Evolutionary conservation across 2,797 vertebrate species (phyloP), one percentile per base, ranked within the genome.

Genomic region (Microctenopoma stevenorrisi): DNA sequence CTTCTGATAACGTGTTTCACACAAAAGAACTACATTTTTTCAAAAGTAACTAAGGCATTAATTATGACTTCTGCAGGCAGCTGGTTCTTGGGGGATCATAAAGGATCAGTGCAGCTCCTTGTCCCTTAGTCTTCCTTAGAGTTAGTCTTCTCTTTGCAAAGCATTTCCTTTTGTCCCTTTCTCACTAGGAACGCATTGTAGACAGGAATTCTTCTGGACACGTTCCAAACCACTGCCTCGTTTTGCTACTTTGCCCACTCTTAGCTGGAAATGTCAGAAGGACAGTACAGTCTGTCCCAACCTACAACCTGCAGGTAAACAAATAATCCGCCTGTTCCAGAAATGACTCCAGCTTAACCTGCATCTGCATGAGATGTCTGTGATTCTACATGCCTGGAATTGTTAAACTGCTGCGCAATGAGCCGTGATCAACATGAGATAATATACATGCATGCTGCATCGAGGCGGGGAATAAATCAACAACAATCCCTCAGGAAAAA

Each of bases 191-290:
- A 78, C 85, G 82, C 87, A 85, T 84, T 82, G 76, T 42, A 71
- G 77, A 78, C 80, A 89, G 89, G 90, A 93, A 90, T 86, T 87
- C 86, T 84, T 61, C 75, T 91, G 88, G 86, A 90, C 55, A 22
- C 1, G 3, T 38, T 86, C 89, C 86, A 90, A 82, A 81, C 72
- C 72, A 25, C 25, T 0, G 11, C 80, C 68, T 78, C 68, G 42
- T 70, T 78, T 79, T 76, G 33, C 60, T 3, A 63, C 53, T 56
- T 78, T 58, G 7, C 76, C 77, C 46, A 35, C 71, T 77, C 68
- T 67, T 57, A 18, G 79, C 74, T 26, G 40, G 43, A 68, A 72
- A 65, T 78, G 69, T 78, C 65, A 62, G 64, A 81, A 85, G 58
- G 52, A 82, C 42, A 57, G 88, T 76, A 88, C 88, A 86, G 18